These are phyloP conservation scores for Orchesellides sinensis DNA, from an alignment of 2,888 invertebrate species.

Conservation along the genomic window DNA sequence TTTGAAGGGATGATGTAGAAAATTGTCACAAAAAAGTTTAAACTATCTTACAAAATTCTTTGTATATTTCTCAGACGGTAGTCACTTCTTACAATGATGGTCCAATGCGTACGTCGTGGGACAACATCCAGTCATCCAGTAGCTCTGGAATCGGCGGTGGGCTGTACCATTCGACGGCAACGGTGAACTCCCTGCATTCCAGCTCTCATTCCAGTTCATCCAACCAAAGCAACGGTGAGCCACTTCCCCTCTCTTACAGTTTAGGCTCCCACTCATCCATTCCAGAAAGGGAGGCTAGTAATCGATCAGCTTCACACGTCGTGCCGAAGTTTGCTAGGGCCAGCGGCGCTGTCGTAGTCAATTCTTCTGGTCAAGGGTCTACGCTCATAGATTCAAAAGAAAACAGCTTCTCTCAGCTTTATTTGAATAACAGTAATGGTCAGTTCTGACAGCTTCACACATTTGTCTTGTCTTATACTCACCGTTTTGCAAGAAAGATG, in stretches of 20 bases:
- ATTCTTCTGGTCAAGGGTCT: conserved; percentile 56
- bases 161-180: conserved; percentile 71
- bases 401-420: conserved; percentile 58
- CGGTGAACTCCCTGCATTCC: conserved; percentile 75
- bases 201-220: conserved; percentile 75
- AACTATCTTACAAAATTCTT: background rate
- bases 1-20: background rate
- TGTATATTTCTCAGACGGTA: conserved; percentile 77
- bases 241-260: conserved; percentile 65
- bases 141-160: conserved; percentile 59
- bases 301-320: conserved; percentile 33
- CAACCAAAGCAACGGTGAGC: conserved; percentile 74
- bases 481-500: no score
- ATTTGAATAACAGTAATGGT: conserved; percentile 57
- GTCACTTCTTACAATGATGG: conserved; percentile 79
- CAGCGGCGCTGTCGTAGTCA: conserved; percentile 53
- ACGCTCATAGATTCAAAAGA: conserved; percentile 59
- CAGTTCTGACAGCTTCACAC: conserved; percentile 28
- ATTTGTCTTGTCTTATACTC: no score
- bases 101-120: conserved; percentile 76
- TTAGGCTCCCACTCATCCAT: conserved; percentile 70
- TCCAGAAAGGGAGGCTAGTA: conserved; percentile 62
- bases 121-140: conserved; percentile 64
- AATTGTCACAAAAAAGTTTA: conserved; percentile 13
- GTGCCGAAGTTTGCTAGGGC: conserved; percentile 61